phyloP scores from a whole-genome alignment of 2,797 vertebrate species.

The Notolepis coatsorum region DNA sequence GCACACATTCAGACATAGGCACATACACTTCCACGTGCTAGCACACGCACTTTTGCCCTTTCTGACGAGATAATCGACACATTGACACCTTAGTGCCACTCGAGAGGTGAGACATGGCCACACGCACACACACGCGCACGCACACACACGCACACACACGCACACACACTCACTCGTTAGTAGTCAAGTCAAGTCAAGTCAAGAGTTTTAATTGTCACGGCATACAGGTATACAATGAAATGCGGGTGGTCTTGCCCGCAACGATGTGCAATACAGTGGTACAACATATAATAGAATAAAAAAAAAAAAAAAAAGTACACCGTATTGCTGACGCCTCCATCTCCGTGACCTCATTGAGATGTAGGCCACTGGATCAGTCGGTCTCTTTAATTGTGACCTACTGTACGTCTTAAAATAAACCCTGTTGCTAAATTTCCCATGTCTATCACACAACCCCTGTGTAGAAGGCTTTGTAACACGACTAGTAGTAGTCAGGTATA shows the following conservation, averaged over 20 bases:
- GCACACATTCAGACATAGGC: neutral
- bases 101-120: constrained; percentile 29
- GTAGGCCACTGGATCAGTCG: constrained; percentile 31
- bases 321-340: constrained; percentile 13
- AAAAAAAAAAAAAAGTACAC: neutral
- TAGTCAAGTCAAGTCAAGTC: no score
- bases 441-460: constrained; percentile 29
- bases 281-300: no score
- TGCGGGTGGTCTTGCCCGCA: no score
- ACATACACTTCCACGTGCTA: neutral
- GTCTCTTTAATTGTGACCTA: constrained; percentile 21
- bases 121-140: neutral
- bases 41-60: constrained; percentile 22
- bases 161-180: no score
- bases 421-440: constrained; percentile 24
- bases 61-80: constrained; percentile 50
- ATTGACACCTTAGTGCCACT: constrained; percentile 47
- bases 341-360: constrained; percentile 26
- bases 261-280: no score
- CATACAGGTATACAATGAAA: no score
- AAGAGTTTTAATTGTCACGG: no score
- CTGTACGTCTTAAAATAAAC: constrained; percentile 58
- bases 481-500: constrained; percentile 37
- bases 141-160: neutral
- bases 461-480: constrained; percentile 38